These are phyloP conservation scores for Achatina immaculata DNA, from an alignment of 1,140 invertebrate genomes.

Conservation along the genomic window DNA sequence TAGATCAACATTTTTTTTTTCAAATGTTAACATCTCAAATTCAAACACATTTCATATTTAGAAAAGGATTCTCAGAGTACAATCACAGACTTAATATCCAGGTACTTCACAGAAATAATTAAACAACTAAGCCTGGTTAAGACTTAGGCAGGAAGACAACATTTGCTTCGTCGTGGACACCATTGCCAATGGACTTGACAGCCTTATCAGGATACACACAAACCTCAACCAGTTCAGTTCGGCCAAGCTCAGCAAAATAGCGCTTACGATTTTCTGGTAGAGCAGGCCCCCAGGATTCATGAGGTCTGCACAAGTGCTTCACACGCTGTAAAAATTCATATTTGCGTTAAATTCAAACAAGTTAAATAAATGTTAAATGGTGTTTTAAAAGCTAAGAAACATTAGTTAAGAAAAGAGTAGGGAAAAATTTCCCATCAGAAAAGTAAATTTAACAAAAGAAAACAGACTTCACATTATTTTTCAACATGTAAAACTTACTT, in stretches of 20 bases:
- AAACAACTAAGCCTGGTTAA: no score
- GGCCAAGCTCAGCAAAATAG: constrained; percentile 49
- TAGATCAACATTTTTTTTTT: no score
- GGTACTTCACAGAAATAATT: no score
- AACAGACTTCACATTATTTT: background rate
- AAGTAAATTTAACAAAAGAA: background rate
- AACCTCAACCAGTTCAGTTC: constrained; percentile 25
- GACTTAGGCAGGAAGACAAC: constrained; percentile 21
- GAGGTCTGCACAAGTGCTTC: constrained; percentile 50
- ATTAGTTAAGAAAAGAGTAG: background rate
- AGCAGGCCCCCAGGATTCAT: constrained; percentile 59
- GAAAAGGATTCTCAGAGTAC: no score
- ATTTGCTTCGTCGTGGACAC: constrained; percentile 14
- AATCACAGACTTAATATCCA: no score
- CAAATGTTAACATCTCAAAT: no score
- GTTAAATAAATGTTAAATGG: background rate
- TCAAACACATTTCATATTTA: no score
- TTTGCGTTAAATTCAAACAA: background rate
- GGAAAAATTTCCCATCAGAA: background rate
- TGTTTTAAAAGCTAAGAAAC: background rate
- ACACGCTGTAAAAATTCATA: constrained; percentile 51
- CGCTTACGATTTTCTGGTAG: constrained; percentile 49
- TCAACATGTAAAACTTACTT: background rate
- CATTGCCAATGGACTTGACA: background rate
- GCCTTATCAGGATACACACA: background rate